Evolutionary conservation across 2,113 vertebrate species (phyloP).

Genomic region (Cettia cetti): DNA sequence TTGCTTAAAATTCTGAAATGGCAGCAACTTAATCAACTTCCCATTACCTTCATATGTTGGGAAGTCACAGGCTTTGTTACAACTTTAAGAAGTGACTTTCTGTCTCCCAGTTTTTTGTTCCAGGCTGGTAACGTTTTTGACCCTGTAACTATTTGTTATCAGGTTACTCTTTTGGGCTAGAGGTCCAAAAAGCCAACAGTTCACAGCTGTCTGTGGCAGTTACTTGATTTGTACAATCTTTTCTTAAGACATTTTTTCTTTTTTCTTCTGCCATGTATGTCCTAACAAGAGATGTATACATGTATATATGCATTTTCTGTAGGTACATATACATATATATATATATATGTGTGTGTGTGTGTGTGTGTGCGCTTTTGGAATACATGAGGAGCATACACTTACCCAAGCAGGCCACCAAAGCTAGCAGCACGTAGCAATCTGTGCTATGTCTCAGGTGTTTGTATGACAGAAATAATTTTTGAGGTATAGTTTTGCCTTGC

Average conservation of each 20-base stretch:
- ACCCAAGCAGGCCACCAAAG: background rate
- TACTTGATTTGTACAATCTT: background rate
- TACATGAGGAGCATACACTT: background rate
- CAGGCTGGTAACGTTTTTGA: background rate
- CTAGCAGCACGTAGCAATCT: background rate
- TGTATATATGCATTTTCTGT: background rate
- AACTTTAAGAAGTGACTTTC: background rate
- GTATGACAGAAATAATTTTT: background rate
- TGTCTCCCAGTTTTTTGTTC: background rate
- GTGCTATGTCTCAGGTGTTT: background rate
- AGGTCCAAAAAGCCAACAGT: background rate
- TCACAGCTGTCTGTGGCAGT: background rate
- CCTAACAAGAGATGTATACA: background rate
- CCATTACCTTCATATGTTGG: fast-evolving
- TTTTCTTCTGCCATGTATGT: background rate
- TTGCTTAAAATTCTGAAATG: background rate
- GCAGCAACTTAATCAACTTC: background rate
- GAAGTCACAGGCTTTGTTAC: background rate
- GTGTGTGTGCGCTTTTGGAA: background rate
- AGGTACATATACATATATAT: background rate
- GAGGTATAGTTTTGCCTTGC: constrained; percentile 44
- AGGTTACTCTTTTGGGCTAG: background rate
- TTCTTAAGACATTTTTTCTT: background rate
- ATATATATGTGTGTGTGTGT: no score
- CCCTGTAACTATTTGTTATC: background rate